A percentile compares a stretch with the other conserved stretches of the same genome.
phyloP scores from a whole-genome alignment of 2,113 vertebrate species.

The Cryptomyrus ogoouensis region DNA sequence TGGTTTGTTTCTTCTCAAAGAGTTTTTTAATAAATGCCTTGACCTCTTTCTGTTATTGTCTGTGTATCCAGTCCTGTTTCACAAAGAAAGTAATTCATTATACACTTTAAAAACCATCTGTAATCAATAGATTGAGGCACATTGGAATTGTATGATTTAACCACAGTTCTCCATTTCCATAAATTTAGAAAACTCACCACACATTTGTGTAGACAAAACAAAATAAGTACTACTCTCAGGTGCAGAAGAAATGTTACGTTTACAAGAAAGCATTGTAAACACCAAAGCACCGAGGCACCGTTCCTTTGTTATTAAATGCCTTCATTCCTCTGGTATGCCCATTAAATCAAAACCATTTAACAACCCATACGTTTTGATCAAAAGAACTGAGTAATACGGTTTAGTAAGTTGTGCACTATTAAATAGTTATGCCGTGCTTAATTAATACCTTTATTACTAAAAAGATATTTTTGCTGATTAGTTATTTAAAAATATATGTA shows the following conservation, averaged over 20 bases:
- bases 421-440: not conserved
- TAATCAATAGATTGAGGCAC: not conserved
- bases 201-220: not conserved
- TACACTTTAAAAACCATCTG: not conserved
- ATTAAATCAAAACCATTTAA: not conserved
- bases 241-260: not conserved
- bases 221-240: not conserved
- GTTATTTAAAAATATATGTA: not conserved
- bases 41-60: not conserved
- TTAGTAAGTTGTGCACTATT: not conserved
- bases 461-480: not conserved
- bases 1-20: not conserved
- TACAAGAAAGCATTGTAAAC: not conserved
- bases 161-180: not conserved
- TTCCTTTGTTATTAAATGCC: not conserved
- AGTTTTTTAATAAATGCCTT: not conserved
- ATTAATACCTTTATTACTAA: not conserved
- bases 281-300: not conserved
- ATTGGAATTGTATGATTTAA: not conserved
- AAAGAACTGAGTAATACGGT: not conserved
- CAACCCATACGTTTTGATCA: not conserved
- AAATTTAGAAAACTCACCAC: not conserved
- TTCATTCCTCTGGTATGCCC: not conserved
- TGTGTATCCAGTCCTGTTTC: conserved; percentile 8
- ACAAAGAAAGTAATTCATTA: conserved; percentile 8